phyloP scores from a whole-genome alignment of 2,888 invertebrate species.

The Macrosiphum euphorbiae region DNA sequence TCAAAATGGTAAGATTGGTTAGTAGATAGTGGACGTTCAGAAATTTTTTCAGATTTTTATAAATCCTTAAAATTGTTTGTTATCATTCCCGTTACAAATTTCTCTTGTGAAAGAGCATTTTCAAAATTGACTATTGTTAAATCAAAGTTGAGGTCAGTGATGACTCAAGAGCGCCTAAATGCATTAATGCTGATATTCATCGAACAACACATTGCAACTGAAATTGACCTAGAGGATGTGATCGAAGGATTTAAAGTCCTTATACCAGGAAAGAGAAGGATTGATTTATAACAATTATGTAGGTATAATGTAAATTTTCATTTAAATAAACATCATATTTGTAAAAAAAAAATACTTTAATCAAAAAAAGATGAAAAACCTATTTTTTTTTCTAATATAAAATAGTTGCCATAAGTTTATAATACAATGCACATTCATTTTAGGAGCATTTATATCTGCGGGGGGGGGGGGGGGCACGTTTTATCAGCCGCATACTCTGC shows the following conservation, averaged over 20 bases:
- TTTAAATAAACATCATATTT: not conserved
- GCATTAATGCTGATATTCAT: constrained; percentile 7
- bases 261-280: not conserved
- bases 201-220: not conserved
- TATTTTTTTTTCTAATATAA: not conserved
- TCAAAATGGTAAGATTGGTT: not conserved
- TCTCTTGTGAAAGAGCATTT: too few relatives aligned
- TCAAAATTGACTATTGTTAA: constrained; percentile 11
- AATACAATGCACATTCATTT: not conserved
- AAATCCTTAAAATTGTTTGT: not conserved
- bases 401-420: not conserved
- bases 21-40: too few relatives aligned
- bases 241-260: constrained; percentile 2
- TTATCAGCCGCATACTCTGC: not conserved
- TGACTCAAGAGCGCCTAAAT: not conserved
- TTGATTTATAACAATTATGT: constrained; percentile 2
- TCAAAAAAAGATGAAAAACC: not conserved
- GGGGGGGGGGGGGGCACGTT: not conserved
- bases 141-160: not conserved
- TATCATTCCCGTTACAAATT: too few relatives aligned
- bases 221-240: not conserved
- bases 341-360: not conserved
- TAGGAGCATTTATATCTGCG: not conserved
- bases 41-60: constrained; percentile 12
- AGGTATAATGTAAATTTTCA: not conserved